Conservation (phyloP, 2,888 invertebrate genomes). For the Orchesellides sinensis region DNA sequence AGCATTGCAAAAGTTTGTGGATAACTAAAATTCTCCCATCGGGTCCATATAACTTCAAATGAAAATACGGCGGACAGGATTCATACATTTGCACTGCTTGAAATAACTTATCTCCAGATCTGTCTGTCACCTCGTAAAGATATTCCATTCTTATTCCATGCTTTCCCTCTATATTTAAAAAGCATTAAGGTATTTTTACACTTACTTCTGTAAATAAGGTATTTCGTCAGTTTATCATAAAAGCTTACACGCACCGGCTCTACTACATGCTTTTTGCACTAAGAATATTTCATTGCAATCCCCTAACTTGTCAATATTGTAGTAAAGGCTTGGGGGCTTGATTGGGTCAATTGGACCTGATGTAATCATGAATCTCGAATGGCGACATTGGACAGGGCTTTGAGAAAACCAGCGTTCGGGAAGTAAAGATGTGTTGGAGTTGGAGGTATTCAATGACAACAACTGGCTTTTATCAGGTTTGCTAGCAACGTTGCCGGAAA, state of each 20-base stretch:
- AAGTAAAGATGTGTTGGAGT: no score
- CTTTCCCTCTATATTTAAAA: neutral
- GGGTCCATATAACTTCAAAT: slow-evolving; percentile 40
- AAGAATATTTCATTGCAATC: slow-evolving; percentile 16
- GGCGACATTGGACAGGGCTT: neutral
- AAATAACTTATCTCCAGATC: slow-evolving; percentile 16
- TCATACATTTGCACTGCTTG: slow-evolving; percentile 18
- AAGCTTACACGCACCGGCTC: slow-evolving; percentile 22
- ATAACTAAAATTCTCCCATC: slow-evolving; percentile 25
- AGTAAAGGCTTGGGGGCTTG: neutral
- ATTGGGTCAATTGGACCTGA: neutral
- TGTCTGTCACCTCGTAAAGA: slow-evolving; percentile 41
- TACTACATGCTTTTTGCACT: slow-evolving; percentile 16
- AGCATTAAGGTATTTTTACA: neutral
- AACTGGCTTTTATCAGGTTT: no score
- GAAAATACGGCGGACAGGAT: slow-evolving; percentile 41
- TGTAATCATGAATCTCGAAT: neutral
- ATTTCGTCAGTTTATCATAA: no score
- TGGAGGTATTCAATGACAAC: no score
- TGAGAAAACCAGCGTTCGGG: neutral
- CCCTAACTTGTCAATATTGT: slow-evolving; percentile 6
- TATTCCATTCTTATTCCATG: slow-evolving; percentile 12
- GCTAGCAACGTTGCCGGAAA: no score
- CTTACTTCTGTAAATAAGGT: neutral
- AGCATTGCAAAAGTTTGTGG: slow-evolving; percentile 45